Evolutionary conservation across 2,113 vertebrate species (phyloP), one percentile per base, ranked within the genome.

Genomic region (Pongo abelii): DNA sequence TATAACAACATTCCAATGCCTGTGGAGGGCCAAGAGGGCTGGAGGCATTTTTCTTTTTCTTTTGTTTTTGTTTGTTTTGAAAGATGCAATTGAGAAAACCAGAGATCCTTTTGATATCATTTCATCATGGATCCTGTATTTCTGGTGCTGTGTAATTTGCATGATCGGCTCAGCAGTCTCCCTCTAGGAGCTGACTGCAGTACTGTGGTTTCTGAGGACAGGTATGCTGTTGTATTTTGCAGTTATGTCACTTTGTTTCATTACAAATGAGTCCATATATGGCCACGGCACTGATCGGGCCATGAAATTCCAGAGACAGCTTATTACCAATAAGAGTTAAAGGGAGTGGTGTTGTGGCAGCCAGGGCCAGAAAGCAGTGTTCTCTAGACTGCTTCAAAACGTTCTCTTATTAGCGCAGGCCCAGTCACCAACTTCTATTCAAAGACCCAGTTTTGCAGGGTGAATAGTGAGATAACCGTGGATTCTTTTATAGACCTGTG

Each of bases 301-400:
- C 10, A 7, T 20, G 74, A 70, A 38, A 30, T 1, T 3, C 12
- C 57, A 46, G 75, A 46, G 40, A 14, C 22, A 17, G 59, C 50
- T 78, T n/a, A 32, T 74, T 22, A 85, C 43, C 86, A 86, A 38
- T 17, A 59, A 75, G 64, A 94, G 92, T 85, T 93, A 74, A 84
- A 67, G 57, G 30, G 40, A 84, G 69, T 25, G 23, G 46, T 35
- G 43, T 67, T 64, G 25, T 12, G 57, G 59, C 13, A 16, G 75
- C n/a, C 5, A 1, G 48, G 32, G 48, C 93, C 77, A 43, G 32
- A 13, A 57, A 72, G 17, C 52, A 23, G 55, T 3, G 0, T 25
- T 87, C 57, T 46, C 25, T 43, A 5, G 86, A 75, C 6, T 4
- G 5, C 64, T 70, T 59, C 50, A 40, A 0, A 35, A 46, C 17